phyloP scores from a whole-genome alignment of 1,140 invertebrate species.

The Fragariocoptes setiger region DNA sequence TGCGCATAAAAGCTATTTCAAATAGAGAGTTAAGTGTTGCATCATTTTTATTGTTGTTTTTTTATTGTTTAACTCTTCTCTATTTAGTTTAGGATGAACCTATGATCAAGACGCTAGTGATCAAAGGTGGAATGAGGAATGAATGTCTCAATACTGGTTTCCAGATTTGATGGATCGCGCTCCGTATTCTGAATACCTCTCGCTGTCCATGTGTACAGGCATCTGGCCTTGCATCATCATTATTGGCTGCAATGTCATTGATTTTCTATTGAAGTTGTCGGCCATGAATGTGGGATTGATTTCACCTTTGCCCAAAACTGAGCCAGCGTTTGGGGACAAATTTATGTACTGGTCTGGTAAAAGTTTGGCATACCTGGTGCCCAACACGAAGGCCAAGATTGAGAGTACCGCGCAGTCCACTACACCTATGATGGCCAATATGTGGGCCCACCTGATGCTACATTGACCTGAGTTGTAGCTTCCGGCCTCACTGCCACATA shows the following conservation, averaged over 20 bases:
- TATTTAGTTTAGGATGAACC: too few species aligned
- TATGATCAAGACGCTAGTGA: too few species aligned
- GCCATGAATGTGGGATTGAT: conserved; percentile 48
- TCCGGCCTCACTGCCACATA: conserved; percentile 47
- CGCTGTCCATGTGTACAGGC: too few species aligned
- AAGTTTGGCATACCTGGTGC: conserved; percentile 47
- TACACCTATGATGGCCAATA: conserved; percentile 62
- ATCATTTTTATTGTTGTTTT: too few species aligned
- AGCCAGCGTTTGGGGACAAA: background rate
- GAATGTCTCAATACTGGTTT: too few species aligned
- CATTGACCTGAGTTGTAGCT: conserved; percentile 45
- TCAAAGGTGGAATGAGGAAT: too few species aligned
- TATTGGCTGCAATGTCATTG: conserved; percentile 49
- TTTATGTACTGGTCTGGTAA: conserved; percentile 10
- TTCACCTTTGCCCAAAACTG: conserved; percentile 31
- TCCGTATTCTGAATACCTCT: too few species aligned
- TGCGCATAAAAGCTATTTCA: too few species aligned
- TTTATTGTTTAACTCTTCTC: too few species aligned
- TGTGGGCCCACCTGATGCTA: conserved; percentile 69
- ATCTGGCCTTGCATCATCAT: conserved; percentile 27
- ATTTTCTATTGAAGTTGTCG: conserved; percentile 42
- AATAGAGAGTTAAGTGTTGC: too few species aligned
- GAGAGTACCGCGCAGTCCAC: conserved; percentile 61
- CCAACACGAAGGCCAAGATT: conserved; percentile 67
- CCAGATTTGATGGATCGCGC: too few species aligned